A percentile compares a stretch with the other conserved stretches of the same genome.
Evolutionary conservation across 2,888 invertebrate species (phyloP).

Genomic region (Aplocera efformata): DNA sequence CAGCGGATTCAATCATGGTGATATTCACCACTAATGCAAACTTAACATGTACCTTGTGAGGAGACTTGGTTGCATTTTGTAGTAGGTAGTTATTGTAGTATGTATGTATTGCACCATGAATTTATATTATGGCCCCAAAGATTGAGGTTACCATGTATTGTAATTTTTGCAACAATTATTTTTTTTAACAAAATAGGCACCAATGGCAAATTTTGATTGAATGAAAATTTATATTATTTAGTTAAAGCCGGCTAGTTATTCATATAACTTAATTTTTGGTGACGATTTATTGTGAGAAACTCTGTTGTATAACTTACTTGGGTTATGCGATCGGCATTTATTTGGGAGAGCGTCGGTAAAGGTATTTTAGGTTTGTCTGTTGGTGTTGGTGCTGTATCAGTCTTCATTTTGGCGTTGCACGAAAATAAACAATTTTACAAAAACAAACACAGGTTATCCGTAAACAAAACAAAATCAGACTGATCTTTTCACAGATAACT

Average conservation of each 20-base stretch:
- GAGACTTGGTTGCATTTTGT: too few species aligned
- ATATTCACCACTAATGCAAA: too few species aligned
- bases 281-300: not conserved
- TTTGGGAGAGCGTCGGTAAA: conserved; percentile 92
- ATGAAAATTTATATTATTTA: too few species aligned
- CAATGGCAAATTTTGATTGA: too few species aligned
- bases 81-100: too few species aligned
- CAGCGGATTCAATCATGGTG: too few species aligned
- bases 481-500: not conserved
- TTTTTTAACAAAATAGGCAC: too few species aligned
- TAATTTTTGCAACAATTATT: too few species aligned
- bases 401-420: conserved; percentile 50
- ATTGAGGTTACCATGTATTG: too few species aligned
- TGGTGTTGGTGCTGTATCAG: conserved; percentile 42
- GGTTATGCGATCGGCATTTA: conserved; percentile 93
- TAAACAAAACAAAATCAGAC: conserved; percentile 2
- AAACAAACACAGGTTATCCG: conserved; percentile 11
- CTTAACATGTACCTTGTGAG: too few species aligned
- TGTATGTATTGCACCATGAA: too few species aligned
- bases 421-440: conserved; percentile 13
- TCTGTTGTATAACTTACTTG: conserved; percentile 82
- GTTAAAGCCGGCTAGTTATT: conserved; percentile 4
- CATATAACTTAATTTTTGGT: conserved; percentile 1
- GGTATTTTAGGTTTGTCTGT: conserved; percentile 77
- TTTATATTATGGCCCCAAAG: too few species aligned